Evolutionary conservation across 2,113 vertebrate species (phyloP), one percentile per base, ranked within the genome.

Genomic region (Salminus brasiliensis): DNA sequence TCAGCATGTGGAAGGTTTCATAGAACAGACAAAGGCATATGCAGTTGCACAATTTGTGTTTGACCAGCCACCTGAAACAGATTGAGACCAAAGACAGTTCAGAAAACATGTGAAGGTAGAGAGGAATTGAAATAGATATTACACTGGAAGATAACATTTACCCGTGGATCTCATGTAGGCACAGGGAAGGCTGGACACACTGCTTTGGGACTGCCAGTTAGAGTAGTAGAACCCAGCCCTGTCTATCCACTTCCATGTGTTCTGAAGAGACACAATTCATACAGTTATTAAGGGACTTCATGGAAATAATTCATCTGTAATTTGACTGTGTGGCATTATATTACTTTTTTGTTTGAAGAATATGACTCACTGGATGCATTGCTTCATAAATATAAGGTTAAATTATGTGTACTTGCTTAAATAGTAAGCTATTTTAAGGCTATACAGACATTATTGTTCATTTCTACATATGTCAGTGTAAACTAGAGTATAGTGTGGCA

Each of bases 161-260:
- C 71, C 34, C 18, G 23, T 73, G 16, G 15, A 41, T 5, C 4
- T 73, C 34, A 73, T 73, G 23, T 0, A 21, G 18, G 53, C 53
- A 57, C 71, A 59, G 5, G n/a, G 53, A 53, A 29, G 59, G 71
- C 53, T 73, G 71, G 34, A 11, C 2, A 43, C 53, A 25, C 32
- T 73, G 52, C 23, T 73, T 23, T 59, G 34, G 16, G 71, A 41
- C 13, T 39, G 10, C 53, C 71, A 73, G 53, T 73, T 73, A 29
- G 7, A 27, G 36, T 73, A 73, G 36, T 11, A 41, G 34, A 73
- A 59, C 0, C 25, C n/a, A 41, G 71, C 15, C 25, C 23, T 73
- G 34, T 73, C 71, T 59, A 2, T 27, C 71, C 71, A 73, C 53
- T 27, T 16, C 53, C 71, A 73, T 18, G 15, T 12, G 34, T 32